phyloP scores from a whole-genome alignment of 1,140 invertebrate species.

The Octopus sinensis region DNA sequence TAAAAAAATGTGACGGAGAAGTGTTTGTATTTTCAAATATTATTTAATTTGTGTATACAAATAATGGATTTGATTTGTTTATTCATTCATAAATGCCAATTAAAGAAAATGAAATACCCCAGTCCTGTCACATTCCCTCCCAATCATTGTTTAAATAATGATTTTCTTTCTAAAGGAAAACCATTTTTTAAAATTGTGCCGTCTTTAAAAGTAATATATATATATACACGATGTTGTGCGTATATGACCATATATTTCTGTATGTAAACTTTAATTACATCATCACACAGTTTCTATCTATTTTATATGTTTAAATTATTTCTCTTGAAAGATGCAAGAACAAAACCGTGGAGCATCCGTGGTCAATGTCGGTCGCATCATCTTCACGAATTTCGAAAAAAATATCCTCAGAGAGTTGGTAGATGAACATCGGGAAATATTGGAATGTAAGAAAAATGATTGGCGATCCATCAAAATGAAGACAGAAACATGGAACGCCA shows the following conservation, averaged over 20 bases:
- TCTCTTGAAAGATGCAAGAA: not conserved
- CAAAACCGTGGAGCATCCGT: not conserved
- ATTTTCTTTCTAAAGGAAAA: too few species aligned
- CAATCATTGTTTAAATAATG: too few species aligned
- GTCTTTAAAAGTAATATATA: too few species aligned
- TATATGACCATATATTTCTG: too few species aligned
- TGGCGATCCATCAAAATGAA: slow-evolving; percentile 8
- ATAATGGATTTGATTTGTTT: not conserved
- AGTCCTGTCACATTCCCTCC: too few species aligned
- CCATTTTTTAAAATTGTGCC: too few species aligned
- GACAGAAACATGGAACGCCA: not conserved
- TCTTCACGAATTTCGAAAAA: slow-evolving; percentile 8
- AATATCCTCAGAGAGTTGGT: slow-evolving; percentile 1
- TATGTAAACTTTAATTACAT: too few species aligned
- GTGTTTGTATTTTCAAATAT: not conserved
- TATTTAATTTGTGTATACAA: not conserved
- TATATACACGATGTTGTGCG: too few species aligned
- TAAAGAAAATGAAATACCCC: too few species aligned
- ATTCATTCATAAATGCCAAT: too few species aligned
- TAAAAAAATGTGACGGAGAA: not conserved
- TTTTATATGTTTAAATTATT: too few species aligned
- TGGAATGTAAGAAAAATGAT: slow-evolving; percentile 3
- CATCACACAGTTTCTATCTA: too few species aligned
- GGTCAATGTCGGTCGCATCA: slow-evolving; percentile 3
- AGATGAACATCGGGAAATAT: not conserved